phyloP scores from a whole-genome alignment of 1,140 invertebrate genomes.

The Polypedilum pembai region DNA sequence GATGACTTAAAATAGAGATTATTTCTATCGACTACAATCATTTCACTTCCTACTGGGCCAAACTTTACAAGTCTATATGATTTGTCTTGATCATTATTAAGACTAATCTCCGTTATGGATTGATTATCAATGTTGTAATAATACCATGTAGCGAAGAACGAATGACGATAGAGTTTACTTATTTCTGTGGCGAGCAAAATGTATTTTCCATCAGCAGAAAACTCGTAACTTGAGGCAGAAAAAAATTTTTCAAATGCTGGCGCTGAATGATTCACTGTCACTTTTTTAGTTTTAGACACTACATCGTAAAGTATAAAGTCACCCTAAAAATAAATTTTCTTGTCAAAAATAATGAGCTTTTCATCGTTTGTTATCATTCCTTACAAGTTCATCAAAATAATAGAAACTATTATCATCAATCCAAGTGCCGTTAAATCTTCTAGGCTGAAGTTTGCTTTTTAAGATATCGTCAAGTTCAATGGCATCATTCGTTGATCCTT shows the following conservation, averaged over 20 bases:
- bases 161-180: conserved; percentile 50
- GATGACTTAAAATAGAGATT: conserved; percentile 67
- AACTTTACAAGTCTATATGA: conserved; percentile 38
- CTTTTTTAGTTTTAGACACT: background rate
- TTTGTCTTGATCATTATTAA: conserved; percentile 33
- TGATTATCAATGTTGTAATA: conserved; percentile 48
- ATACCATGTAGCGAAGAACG: conserved; percentile 50
- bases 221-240: conserved; percentile 2
- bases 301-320: conserved; percentile 22
- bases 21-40: conserved; percentile 68
- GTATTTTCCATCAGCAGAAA: conserved; percentile 29
- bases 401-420: conserved; percentile 43
- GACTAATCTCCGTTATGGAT: conserved; percentile 42
- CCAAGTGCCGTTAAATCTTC: conserved; percentile 49
- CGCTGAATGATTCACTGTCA: background rate
- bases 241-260: background rate
- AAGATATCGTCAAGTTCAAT: conserved; percentile 45
- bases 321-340: conserved; percentile 23
- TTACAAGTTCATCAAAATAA: conserved; percentile 36
- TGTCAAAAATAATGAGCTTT: background rate
- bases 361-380: background rate
- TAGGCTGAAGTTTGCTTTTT: conserved; percentile 43
- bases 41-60: conserved; percentile 47
- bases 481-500: conserved; percentile 25
- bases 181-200: background rate